A percentile compares a stretch with the other conserved stretches of the same genome.
Conservation (phyloP, 2,888 invertebrate genomes). For the Herminia tarsipennalis region DNA sequence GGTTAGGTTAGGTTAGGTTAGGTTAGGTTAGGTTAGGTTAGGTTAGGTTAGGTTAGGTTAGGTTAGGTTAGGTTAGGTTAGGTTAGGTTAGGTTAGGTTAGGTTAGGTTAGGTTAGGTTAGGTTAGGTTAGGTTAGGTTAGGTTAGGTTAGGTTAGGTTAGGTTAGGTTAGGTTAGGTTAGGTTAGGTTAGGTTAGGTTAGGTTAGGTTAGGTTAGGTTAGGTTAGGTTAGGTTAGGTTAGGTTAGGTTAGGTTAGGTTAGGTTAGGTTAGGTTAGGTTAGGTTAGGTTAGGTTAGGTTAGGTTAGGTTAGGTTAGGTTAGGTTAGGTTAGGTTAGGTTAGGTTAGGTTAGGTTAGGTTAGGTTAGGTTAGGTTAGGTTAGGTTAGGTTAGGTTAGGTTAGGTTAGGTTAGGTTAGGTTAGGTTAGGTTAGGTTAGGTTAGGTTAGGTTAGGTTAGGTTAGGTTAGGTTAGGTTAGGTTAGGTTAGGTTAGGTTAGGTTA, state of each 20-base stretch:
- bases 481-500: not conserved
- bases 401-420: not conserved
- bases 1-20: not conserved
- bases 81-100: not conserved
- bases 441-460: not conserved
- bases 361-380: not conserved
- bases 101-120: not conserved
- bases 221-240: not conserved
- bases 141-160: not conserved
- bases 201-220: slow-evolving; percentile 1
- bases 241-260: not conserved
- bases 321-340: not conserved
- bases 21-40: not conserved
- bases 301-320: not conserved
- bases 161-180: not conserved
- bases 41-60: not conserved
- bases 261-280: not conserved
- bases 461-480: not conserved
- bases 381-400: not conserved
- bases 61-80: not conserved
- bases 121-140: not conserved
- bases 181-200: not conserved
- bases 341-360: not conserved
- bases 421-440: not conserved
- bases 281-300: not conserved